phyloP scores from a whole-genome alignment of 1,140 invertebrate species.

The Diuraphis noxia region DNA sequence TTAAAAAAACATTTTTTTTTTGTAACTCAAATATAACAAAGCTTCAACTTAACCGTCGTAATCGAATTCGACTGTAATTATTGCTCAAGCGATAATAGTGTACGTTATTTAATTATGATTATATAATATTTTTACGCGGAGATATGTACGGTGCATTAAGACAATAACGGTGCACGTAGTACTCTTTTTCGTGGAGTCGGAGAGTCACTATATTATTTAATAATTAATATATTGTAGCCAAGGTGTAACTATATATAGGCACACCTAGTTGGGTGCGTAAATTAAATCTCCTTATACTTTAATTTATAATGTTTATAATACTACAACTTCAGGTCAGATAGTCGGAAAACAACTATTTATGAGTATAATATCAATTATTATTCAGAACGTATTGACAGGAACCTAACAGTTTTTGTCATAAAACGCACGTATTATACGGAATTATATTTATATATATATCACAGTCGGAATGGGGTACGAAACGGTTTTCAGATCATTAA shows the following conservation, averaged over 20 bases:
- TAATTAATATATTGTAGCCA: not conserved
- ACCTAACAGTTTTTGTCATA: not conserved
- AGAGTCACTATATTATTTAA: too few relatives aligned
- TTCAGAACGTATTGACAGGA: constrained; percentile 5
- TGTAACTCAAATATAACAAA: too few relatives aligned
- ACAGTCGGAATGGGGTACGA: not conserved
- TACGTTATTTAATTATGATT: too few relatives aligned
- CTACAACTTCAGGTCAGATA: too few relatives aligned
- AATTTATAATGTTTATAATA: not conserved
- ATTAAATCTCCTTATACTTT: not conserved
- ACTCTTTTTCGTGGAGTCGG: not conserved
- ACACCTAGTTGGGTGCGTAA: too few relatives aligned
- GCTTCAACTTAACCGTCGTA: too few relatives aligned
- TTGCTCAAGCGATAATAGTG: too few relatives aligned
- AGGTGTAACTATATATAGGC: not conserved
- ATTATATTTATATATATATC: not conserved
- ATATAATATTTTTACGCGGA: not conserved
- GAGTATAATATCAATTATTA: not conserved
- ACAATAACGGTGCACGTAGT: not conserved
- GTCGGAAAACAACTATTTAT: not conserved
- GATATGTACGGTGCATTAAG: not conserved
- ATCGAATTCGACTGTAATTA: too few relatives aligned
- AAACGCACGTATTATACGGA: not conserved
- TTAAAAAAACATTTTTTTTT: too few relatives aligned
- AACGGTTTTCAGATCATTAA: constrained; percentile 43